These are phyloP conservation scores for Falco naumanni DNA, from an alignment of 2,797 vertebrate genomes.

Conservation along the genomic window DNA sequence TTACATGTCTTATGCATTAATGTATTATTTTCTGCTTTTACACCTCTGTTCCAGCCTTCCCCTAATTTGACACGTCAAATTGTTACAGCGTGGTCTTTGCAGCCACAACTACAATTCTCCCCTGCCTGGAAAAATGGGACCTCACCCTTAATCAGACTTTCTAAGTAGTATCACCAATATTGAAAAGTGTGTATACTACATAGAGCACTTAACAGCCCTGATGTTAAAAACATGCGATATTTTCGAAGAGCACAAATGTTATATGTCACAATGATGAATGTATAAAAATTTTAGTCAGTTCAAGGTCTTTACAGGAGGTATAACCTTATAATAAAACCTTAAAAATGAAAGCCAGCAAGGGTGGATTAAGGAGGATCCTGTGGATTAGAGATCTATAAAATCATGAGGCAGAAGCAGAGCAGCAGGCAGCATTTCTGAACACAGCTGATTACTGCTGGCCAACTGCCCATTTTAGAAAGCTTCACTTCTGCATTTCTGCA, in stretches of 20 bases:
- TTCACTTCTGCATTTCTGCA: background rate
- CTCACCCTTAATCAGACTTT: background rate
- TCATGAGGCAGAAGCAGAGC: slow-evolving; percentile 6
- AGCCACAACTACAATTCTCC: background rate
- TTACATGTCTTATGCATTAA: background rate
- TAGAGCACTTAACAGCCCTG: background rate
- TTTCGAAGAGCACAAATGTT: background rate
- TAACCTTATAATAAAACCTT: slow-evolving; percentile 4
- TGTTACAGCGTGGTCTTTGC: background rate
- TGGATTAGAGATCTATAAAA: slow-evolving; percentile 2
- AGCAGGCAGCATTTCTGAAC: background rate
- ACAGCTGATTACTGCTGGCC: background rate
- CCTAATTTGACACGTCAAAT: background rate
- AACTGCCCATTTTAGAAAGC: background rate
- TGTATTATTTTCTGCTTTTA: background rate
- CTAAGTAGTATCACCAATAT: background rate
- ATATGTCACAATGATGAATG: background rate
- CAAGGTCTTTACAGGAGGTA: background rate
- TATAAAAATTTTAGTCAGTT: background rate
- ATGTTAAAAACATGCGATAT: background rate
- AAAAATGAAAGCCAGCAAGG: background rate
- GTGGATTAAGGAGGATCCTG: slow-evolving; percentile 28
- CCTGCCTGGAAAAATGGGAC: background rate
- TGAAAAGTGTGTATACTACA: background rate
- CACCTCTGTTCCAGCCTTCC: background rate